Evolutionary conservation across 2,113 vertebrate species (phyloP).

Genomic region (Cyphomyrus plagiostoma): DNA sequence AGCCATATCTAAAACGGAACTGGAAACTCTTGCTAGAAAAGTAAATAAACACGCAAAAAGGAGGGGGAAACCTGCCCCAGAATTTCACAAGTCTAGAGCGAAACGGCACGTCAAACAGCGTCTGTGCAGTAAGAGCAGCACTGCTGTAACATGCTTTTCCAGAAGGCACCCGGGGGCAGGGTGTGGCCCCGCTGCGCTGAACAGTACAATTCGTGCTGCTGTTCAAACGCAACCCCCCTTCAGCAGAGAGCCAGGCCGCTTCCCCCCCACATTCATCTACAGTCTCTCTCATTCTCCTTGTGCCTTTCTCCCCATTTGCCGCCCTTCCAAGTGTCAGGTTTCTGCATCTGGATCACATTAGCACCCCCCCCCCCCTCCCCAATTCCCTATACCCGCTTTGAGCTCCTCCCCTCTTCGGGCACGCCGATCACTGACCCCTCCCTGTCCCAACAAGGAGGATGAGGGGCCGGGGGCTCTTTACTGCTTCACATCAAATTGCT

Average conservation of each 20-base stretch:
- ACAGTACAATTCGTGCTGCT: neutral
- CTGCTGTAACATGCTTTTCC: neutral
- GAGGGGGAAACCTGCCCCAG: neutral
- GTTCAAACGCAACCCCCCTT: constrained; percentile 1
- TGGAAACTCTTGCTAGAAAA: neutral
- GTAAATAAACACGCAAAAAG: neutral
- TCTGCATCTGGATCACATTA: constrained; percentile 30
- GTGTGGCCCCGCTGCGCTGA: neutral
- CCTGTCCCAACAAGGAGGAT: constrained; percentile 37
- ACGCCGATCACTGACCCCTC: constrained; percentile 49
- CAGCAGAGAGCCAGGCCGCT: neutral
- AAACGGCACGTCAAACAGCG: neutral
- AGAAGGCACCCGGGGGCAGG: neutral
- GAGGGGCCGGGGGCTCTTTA: constrained; percentile 22
- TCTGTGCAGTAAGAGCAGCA: neutral
- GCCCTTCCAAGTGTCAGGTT: constrained; percentile 23
- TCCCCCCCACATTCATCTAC: constrained; percentile 39
- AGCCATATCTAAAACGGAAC: neutral
- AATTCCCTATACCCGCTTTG: constrained; percentile 16
- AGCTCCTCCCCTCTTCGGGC: constrained; percentile 41
- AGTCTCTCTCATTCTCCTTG: constrained; percentile 51
- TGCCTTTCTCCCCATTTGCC: constrained; percentile 25
- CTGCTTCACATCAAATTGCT: neutral
- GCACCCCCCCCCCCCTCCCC: constrained; percentile 13
- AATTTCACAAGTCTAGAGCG: neutral